phyloP scores from a whole-genome alignment of 1,140 invertebrate species.

The Trichonephila clavipes region DNA sequence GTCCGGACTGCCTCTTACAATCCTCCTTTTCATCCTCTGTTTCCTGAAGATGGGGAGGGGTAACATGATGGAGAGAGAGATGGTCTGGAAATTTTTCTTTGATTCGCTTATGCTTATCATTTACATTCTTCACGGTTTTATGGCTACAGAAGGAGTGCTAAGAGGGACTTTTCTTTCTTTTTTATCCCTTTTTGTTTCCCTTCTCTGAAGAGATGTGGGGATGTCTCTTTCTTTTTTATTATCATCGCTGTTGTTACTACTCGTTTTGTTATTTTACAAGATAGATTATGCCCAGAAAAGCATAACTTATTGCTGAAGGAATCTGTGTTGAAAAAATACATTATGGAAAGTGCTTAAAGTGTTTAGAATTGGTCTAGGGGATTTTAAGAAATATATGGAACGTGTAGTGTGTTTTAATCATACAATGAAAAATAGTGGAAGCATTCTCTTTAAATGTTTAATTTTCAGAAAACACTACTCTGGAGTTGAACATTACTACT shows the following conservation, averaged over 20 bases:
- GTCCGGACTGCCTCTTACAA: background rate
- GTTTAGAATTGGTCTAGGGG: background rate
- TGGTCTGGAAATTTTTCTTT: conserved; percentile 31
- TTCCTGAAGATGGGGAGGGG: background rate
- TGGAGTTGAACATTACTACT: background rate
- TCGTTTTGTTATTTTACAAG: conserved; percentile 11
- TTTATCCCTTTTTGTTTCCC: too few relatives aligned
- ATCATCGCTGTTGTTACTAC: background rate
- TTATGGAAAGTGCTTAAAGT: background rate
- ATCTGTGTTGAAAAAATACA: background rate
- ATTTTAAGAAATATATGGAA: background rate
- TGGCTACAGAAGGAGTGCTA: conserved; percentile 50
- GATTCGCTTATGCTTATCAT: conserved; percentile 41
- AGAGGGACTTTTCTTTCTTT: background rate
- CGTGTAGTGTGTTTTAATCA: background rate
- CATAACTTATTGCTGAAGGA: conserved; percentile 35
- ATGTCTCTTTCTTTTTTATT: background rate
- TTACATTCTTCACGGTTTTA: conserved; percentile 51
- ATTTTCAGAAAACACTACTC: background rate
- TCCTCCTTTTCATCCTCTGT: background rate
- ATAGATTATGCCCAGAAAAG: conserved; percentile 32
- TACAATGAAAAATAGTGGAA: background rate
- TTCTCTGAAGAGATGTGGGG: background rate
- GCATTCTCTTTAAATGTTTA: background rate
- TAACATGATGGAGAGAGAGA: background rate